These are phyloP conservation scores for Hymenopus coronatus DNA, from an alignment of 2,888 invertebrate genomes.

Conservation along the genomic window DNA sequence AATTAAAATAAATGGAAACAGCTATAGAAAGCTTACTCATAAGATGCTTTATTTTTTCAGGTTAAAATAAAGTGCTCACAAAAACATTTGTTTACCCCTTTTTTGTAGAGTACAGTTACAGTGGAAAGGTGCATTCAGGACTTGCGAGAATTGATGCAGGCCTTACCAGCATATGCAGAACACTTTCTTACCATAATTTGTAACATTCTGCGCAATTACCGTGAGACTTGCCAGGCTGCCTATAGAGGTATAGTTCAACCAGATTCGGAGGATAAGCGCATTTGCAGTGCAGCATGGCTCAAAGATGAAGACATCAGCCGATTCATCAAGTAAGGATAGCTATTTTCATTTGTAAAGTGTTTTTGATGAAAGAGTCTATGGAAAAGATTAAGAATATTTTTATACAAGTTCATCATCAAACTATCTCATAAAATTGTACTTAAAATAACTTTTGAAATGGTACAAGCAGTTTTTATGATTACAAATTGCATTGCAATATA, in stretches of 20 bases:
- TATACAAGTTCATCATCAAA: too few relatives aligned
- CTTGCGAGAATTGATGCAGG: conserved; percentile 64
- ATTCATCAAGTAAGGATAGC: conserved; percentile 72
- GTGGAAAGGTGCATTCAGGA: conserved; percentile 67
- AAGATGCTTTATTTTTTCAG: too few relatives aligned
- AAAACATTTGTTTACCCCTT: not conserved
- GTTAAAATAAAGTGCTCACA: too few relatives aligned
- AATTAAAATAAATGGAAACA: too few relatives aligned
- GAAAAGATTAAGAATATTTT: too few relatives aligned
- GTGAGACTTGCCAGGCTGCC: conserved; percentile 70
- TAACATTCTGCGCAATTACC: conserved; percentile 67
- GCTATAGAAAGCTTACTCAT: too few relatives aligned
- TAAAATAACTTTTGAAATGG: too few relatives aligned
- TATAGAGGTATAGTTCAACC: conserved; percentile 75
- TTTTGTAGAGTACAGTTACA: conserved; percentile 65
- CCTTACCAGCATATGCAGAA: conserved; percentile 71
- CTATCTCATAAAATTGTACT: too few relatives aligned
- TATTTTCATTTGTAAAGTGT: not conserved
- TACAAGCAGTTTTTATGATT: too few relatives aligned
- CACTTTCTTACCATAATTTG: conserved; percentile 71
- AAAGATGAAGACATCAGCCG: conserved; percentile 93
- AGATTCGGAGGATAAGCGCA: conserved; percentile 71
- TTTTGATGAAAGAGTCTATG: too few relatives aligned
- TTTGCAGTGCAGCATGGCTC: conserved; percentile 84
- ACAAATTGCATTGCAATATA: too few relatives aligned